Base-by-base conservation (phyloP, 2,797 vertebrate genomes). In the Okamejei kenojei region DNA sequence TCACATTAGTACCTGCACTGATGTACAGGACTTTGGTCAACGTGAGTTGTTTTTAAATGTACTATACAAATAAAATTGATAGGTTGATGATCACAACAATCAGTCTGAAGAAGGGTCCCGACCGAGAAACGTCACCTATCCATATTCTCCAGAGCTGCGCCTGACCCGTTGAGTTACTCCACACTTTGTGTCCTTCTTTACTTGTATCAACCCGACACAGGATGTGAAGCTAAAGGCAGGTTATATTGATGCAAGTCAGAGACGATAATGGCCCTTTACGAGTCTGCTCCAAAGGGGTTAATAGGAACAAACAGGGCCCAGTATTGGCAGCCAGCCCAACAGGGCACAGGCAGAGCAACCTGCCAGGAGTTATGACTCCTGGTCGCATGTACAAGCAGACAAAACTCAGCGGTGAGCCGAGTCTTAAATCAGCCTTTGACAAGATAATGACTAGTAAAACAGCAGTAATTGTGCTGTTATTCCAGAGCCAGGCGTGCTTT, bases 341-440 rank as follows among this genome's bases (percentile, higher is more conserved):
- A 92, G 90, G 38, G 38, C 90, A 92, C 38, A 92, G 90, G 71
- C 71, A 29, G 90, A 76, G 71, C 21, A 74, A 92, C 6, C 65
- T 1, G 10, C 35, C 71, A 76, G 71, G 90, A 92, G 76, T 92
- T 92, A 76, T 7, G 38, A 45, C 38, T 76, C 71, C 21, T 92
- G 90, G 90, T 71, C 4, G 23, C 71, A 76, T n/a, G 11, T 45
- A 92, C 23, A 26, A 54, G 35, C 26, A 54, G 90, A 76, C 71
- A 26, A 92, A 92, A 76, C 35, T 32, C 90, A 92, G 71, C 90
- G 26, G 68, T 74, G 90, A 76, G 90, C 76, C 90, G 29, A 76
- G 90, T 76, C 38, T 92, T 92, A 92, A 92, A 58, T 92, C 90
- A 92, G 38, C 90, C 71, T 76, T 92, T 92, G 90, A 92, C 90